Conservation (phyloP, 1,140 invertebrate species). For the Parapsyche elsis region DNA sequence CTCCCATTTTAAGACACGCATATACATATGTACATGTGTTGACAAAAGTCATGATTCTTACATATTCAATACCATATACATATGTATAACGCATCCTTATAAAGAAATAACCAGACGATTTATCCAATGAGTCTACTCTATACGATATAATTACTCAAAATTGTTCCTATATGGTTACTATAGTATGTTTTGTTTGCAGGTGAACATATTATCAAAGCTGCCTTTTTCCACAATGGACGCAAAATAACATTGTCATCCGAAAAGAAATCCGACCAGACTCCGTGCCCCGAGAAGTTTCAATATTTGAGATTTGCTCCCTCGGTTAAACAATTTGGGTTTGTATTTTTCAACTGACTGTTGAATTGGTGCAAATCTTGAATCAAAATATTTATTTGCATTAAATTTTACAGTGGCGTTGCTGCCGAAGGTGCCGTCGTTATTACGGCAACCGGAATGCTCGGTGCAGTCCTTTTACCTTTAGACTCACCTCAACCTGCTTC, state of each 20-base stretch:
- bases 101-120: too few relatives aligned
- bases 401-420: conserved; percentile 71
- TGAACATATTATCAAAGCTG: conserved; percentile 83
- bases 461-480: conserved; percentile 72
- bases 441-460: conserved; percentile 86
- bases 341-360: background rate
- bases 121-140: background rate
- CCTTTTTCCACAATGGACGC: conserved; percentile 88
- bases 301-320: conserved; percentile 81
- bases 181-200: conserved; percentile 62
- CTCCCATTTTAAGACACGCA: too few relatives aligned
- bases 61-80: too few relatives aligned
- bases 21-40: too few relatives aligned
- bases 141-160: too few relatives aligned
- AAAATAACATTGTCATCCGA: conserved; percentile 73
- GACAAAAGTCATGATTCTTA: too few relatives aligned
- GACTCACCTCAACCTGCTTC: conserved; percentile 58
- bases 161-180: too few relatives aligned
- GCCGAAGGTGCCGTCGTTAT: conserved; percentile 84
- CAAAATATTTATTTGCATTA: background rate
- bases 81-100: too few relatives aligned
- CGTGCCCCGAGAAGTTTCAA: conserved; percentile 88
- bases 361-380: background rate
- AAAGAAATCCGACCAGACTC: conserved; percentile 79
- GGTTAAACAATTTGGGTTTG: conserved; percentile 83